These are phyloP conservation scores for Eubasilissa regina DNA, from an alignment of 1,140 invertebrate species.

Conservation along the genomic window DNA sequence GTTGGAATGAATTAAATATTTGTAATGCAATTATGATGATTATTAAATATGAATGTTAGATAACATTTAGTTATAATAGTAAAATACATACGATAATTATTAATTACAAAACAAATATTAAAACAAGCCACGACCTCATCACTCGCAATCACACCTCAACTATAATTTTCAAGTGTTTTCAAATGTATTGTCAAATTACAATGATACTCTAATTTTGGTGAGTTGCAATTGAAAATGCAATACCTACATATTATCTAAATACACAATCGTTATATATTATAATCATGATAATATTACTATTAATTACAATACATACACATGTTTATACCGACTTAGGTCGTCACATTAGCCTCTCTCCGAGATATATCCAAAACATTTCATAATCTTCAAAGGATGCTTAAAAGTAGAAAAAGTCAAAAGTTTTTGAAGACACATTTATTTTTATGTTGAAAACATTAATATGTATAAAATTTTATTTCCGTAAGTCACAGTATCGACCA, in stretches of 20 bases:
- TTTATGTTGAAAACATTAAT: not conserved
- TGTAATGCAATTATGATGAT: no score
- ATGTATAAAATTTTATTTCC: no score
- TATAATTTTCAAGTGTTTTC: constrained; percentile 26
- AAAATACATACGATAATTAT: not conserved
- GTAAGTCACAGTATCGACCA: no score
- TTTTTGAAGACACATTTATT: not conserved
- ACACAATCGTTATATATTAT: constrained; percentile 50
- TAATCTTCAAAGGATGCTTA: constrained; percentile 36
- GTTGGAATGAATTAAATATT: no score
- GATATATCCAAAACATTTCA: not conserved
- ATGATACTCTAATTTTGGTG: constrained; percentile 61
- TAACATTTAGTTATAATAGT: no score
- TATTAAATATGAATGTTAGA: no score
- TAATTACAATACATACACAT: constrained; percentile 53
- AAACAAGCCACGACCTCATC: constrained; percentile 6
- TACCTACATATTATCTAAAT: constrained; percentile 56
- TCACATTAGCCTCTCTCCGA: constrained; percentile 6
- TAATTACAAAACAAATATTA: constrained; percentile 5
- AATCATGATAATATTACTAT: constrained; percentile 52
- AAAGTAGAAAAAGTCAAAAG: not conserved
- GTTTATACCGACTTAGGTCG: constrained; percentile 51
- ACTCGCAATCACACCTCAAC: constrained; percentile 11
- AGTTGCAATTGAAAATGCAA: constrained; percentile 59
- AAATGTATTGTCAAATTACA: constrained; percentile 60